Evolutionary conservation across 1,140 invertebrate species (phyloP).

Genomic region (Homarus americanus): DNA sequence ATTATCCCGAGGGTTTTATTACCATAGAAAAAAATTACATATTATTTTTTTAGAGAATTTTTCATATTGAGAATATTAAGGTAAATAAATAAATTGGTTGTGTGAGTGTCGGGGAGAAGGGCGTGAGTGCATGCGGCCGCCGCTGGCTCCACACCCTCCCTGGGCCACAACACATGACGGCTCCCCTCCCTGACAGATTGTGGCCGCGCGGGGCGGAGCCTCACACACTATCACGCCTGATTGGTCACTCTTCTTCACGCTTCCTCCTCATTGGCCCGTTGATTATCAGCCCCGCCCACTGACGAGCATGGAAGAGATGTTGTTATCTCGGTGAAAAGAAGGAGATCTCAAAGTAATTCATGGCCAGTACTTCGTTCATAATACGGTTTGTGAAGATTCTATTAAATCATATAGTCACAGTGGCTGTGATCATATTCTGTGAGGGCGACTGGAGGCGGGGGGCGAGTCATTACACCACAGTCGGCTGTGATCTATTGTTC

Average conservation of each 20-base stretch:
- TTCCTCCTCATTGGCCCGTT: slow-evolving; percentile 32
- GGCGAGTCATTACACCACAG: slow-evolving; percentile 42
- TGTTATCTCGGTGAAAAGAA: slow-evolving; percentile 40
- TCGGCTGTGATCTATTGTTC: slow-evolving; percentile 1
- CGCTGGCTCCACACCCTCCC: not conserved
- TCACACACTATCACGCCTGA: slow-evolving; percentile 31
- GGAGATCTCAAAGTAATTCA: slow-evolving; percentile 47
- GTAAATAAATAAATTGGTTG: not conserved
- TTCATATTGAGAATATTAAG: not conserved
- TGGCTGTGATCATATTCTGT: slow-evolving; percentile 1
- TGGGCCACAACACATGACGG: too few relatives aligned
- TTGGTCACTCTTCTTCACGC: slow-evolving; percentile 23
- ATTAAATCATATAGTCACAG: slow-evolving; percentile 69
- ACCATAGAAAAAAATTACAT: too few relatives aligned
- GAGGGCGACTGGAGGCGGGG: slow-evolving; percentile 4
- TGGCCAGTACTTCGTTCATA: slow-evolving; percentile 60
- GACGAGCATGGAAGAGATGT: slow-evolving; percentile 33
- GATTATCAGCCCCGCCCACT: slow-evolving; percentile 24
- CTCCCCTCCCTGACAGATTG: not conserved
- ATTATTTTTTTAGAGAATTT: too few relatives aligned
- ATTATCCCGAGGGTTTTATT: too few relatives aligned
- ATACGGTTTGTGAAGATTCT: slow-evolving; percentile 66
- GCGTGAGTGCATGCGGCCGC: not conserved
- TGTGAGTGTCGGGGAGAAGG: too few relatives aligned
- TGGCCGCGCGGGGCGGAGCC: slow-evolving; percentile 52